Percentiles rank a stretch among this genome's conserved stretches.
Evolutionary conservation across 2,113 vertebrate genomes (phyloP).

Genomic region (Psammodynastes pulverulentus): DNA sequence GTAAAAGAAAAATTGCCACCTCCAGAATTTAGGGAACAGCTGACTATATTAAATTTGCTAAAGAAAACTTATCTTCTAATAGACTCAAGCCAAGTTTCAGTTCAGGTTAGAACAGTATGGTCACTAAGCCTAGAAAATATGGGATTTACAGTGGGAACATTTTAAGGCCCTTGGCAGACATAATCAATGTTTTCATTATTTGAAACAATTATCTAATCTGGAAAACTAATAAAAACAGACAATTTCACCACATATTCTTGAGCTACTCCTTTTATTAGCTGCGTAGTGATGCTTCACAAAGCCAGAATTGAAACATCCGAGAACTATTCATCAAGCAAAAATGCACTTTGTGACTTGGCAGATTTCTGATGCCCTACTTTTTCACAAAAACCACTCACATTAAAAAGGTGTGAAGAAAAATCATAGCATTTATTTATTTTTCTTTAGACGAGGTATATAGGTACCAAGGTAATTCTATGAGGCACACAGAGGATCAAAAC

Average conservation of each 20-base stretch:
- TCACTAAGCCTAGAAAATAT: constrained; percentile 67
- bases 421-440: background rate
- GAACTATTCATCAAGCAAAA: background rate
- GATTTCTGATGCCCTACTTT: background rate
- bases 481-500: background rate
- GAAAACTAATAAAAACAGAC: constrained; percentile 52
- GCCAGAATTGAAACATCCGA: background rate
- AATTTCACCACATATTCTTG: constrained; percentile 13
- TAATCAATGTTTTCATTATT: constrained; percentile 57
- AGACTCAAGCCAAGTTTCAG: constrained; percentile 65
- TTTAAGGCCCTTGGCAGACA: constrained; percentile 64
- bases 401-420: background rate
- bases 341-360: background rate
- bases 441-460: background rate
- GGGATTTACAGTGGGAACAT: constrained; percentile 69
- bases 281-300: background rate
- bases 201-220: constrained; percentile 58
- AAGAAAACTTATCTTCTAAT: constrained; percentile 67
- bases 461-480: background rate
- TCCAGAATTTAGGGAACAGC: constrained; percentile 67
- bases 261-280: constrained; percentile 17
- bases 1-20: constrained; percentile 49
- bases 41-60: constrained; percentile 70
- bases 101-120: constrained; percentile 57
- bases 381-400: background rate